These are phyloP conservation scores for Ichneumoninae sp. DNA, from an alignment of 2,888 invertebrate genomes.

Conservation along the genomic window DNA sequence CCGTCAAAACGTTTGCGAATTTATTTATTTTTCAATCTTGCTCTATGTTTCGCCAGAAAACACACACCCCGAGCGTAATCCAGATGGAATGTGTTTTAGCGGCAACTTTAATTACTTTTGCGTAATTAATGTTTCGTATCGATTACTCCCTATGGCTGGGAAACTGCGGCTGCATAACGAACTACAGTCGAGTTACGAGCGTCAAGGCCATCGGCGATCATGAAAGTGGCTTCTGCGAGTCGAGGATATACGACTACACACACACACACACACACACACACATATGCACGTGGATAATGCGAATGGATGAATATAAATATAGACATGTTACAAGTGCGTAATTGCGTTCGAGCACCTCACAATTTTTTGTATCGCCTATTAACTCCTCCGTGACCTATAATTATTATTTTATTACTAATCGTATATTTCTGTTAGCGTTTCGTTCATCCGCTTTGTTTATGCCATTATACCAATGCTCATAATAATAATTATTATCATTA, in stretches of 20 bases:
- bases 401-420: slow-evolving; percentile 12
- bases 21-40: neutral
- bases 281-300: slow-evolving; percentile 6
- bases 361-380: slow-evolving; percentile 1
- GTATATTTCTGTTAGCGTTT: slow-evolving; percentile 12
- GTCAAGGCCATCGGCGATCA: slow-evolving; percentile 58
- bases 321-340: neutral
- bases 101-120: slow-evolving; percentile 52
- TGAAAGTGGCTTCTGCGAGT: slow-evolving; percentile 29
- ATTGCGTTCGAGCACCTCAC: slow-evolving; percentile 25
- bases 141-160: slow-evolving; percentile 41
- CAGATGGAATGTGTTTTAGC: neutral
- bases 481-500: neutral
- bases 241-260: slow-evolving; percentile 11
- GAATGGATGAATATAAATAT: slow-evolving; percentile 37
- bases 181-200: slow-evolving; percentile 38
- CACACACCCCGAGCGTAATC: neutral
- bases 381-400: neutral
- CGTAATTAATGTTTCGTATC: slow-evolving; percentile 58
- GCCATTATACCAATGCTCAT: slow-evolving; percentile 29
- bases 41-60: neutral
- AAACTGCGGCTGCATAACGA: slow-evolving; percentile 21
- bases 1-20: neutral
- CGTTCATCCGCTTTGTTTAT: neutral
- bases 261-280: neutral